A percentile compares a stretch with the other conserved stretches of the same genome.
phyloP scores from a whole-genome alignment of 2,888 invertebrate genomes.

The Ophonus ardosiacus region DNA sequence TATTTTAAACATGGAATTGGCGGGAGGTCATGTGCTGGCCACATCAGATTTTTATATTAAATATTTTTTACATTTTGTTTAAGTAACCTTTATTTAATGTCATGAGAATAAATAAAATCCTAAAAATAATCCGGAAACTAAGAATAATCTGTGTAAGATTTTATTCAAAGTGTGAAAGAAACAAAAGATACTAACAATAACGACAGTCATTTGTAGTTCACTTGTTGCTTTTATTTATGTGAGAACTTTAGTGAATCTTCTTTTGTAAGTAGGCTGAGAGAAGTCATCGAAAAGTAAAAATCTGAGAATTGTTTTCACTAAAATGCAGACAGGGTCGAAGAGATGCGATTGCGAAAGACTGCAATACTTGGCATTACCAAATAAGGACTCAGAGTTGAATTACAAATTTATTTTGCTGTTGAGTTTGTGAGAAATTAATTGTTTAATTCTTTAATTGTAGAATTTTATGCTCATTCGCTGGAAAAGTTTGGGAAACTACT shows the following conservation, averaged over 20 bases:
- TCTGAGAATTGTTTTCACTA: background rate
- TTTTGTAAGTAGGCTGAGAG: conserved; percentile 33
- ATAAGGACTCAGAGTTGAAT: background rate
- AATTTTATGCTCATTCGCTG: background rate
- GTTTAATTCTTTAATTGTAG: background rate
- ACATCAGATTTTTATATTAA: too few species aligned
- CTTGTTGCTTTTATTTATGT: conserved; percentile 30
- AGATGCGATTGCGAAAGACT: background rate
- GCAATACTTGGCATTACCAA: background rate
- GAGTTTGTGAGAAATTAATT: background rate
- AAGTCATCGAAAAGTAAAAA: conserved; percentile 14
- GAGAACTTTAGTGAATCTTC: conserved; percentile 17
- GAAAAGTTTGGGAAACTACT: conserved; percentile 30
- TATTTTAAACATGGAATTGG: too few species aligned
- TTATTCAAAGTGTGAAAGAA: conserved; percentile 11
- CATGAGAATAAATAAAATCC: background rate
- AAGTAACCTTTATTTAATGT: background rate
- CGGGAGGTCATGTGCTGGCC: too few species aligned
- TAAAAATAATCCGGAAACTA: background rate
- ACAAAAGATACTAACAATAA: conserved; percentile 30
- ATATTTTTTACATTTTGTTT: too few species aligned
- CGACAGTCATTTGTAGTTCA: conserved; percentile 30
- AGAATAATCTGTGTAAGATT: background rate
- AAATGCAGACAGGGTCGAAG: background rate
- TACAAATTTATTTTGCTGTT: background rate